A percentile compares a stretch with the other conserved stretches of the same genome.
phyloP scores from a whole-genome alignment of 1,140 invertebrate genomes.

The Battus philenor region DNA sequence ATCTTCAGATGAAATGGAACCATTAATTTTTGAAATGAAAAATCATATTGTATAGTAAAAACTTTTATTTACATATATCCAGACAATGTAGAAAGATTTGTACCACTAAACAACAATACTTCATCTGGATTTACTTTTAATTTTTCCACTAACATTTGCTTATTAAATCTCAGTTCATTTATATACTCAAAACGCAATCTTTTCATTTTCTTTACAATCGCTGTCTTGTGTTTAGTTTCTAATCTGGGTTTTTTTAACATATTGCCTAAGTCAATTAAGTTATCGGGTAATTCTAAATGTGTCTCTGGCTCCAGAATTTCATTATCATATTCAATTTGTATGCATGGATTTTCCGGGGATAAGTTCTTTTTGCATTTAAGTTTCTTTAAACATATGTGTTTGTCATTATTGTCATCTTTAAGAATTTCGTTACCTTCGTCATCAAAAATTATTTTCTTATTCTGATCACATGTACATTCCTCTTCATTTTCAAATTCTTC shows the following conservation, averaged over 20 bases:
- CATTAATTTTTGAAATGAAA: too few relatives aligned
- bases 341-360: constrained; percentile 16
- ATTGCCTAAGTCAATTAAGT: constrained; percentile 31
- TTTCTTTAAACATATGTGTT: constrained; percentile 46
- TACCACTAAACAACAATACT: constrained; percentile 48
- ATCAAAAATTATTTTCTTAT: constrained; percentile 55
- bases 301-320: constrained; percentile 38
- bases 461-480: constrained; percentile 40
- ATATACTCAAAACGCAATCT: constrained; percentile 33
- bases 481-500: constrained; percentile 18
- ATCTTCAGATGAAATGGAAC: too few relatives aligned
- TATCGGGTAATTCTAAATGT: constrained; percentile 32
- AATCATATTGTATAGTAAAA: too few relatives aligned
- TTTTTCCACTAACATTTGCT: constrained; percentile 36
- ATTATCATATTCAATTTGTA: constrained; percentile 42
- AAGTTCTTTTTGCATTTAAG: constrained; percentile 15
- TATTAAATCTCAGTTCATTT: constrained; percentile 48
- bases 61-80: too few relatives aligned
- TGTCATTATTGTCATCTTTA: constrained; percentile 24
- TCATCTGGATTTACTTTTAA: constrained; percentile 46
- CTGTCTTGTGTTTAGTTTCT: constrained; percentile 27
- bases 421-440: constrained; percentile 43
- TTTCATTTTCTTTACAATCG: constrained; percentile 52
- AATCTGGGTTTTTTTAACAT: constrained; percentile 39
- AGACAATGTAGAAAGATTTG: constrained; percentile 43